Conservation (phyloP, 2,797 vertebrate species). For the Dallia pectoralis region DNA sequence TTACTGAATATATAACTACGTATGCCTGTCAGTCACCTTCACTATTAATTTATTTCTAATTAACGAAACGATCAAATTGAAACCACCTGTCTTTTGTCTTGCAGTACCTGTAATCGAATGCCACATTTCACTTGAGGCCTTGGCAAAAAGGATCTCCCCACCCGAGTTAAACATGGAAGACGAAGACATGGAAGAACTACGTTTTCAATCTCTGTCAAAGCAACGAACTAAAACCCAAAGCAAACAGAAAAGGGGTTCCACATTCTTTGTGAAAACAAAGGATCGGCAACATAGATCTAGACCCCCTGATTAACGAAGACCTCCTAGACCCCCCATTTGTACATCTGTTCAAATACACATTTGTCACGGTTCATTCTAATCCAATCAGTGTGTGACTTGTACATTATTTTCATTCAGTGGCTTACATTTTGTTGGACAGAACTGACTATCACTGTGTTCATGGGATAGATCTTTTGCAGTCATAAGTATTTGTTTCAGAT, state of each 20-base stretch:
- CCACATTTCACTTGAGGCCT: conserved; percentile 70
- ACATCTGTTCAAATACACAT: conserved; percentile 46
- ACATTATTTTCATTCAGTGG: conserved; percentile 48
- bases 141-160: conserved; percentile 13
- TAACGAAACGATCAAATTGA: neutral
- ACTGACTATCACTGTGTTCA: conserved; percentile 41
- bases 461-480: conserved; percentile 37
- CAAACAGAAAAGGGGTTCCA: conserved; percentile 35
- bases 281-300: conserved; percentile 59
- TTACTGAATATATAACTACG: neutral
- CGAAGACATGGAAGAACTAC: conserved; percentile 38
- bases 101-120: conserved; percentile 73
- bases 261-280: conserved; percentile 41
- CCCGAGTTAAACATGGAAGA: conserved; percentile 51
- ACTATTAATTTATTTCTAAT: neutral
- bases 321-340: conserved; percentile 34
- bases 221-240: conserved; percentile 60
- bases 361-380: conserved; percentile 49
- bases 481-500: conserved; percentile 29
- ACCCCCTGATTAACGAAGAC: conserved; percentile 57
- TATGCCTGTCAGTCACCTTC: neutral
- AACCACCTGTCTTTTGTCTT: conserved; percentile 33
- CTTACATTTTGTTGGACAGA: conserved; percentile 30
- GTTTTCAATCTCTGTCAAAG: conserved; percentile 46
- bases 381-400: conserved; percentile 57